Evolutionary conservation across 2,888 invertebrate species (phyloP).

Genomic region (Gryllus longicercus): DNA sequence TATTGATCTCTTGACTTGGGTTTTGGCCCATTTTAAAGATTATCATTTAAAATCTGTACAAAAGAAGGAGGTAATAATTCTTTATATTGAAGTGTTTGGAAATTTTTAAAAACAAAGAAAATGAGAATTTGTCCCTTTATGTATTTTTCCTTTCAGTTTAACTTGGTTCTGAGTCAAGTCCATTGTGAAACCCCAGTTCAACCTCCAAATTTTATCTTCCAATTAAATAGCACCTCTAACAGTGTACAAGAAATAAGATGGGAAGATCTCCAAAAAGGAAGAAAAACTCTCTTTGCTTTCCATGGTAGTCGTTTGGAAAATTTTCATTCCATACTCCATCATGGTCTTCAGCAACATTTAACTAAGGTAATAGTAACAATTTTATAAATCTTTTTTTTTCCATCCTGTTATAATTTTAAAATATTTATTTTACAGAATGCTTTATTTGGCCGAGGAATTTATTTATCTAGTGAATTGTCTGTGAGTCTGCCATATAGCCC

Average conservation of each 20-base stretch:
- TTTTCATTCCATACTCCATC: constrained; percentile 74
- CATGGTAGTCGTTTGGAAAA: constrained; percentile 79
- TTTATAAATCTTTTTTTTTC: constrained; percentile 25
- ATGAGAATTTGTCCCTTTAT: not conserved
- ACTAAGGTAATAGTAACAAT: constrained; percentile 52
- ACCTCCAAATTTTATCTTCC: constrained; percentile 64
- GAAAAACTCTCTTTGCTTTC: constrained; percentile 64
- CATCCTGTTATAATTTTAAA: not conserved
- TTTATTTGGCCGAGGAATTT: constrained; percentile 69
- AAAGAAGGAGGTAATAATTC: constrained; percentile 50
- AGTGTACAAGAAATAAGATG: constrained; percentile 59
- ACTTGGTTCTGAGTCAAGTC: constrained; percentile 54
- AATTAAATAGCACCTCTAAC: constrained; percentile 57
- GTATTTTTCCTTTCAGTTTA: constrained; percentile 50
- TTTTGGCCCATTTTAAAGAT: constrained; percentile 59
- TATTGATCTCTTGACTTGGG: constrained; percentile 63
- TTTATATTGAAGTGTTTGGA: not conserved
- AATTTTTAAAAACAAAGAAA: not conserved
- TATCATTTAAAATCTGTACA: constrained; percentile 57
- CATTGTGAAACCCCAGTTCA: constrained; percentile 49
- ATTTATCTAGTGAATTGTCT: constrained; percentile 69
- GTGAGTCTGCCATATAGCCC: constrained; percentile 70
- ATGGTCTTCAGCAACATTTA: constrained; percentile 71
- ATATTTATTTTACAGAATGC: constrained; percentile 53
- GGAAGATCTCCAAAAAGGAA: constrained; percentile 55